These are phyloP conservation scores for Acridotheres tristis DNA, from an alignment of 2,797 vertebrate species.

Conservation along the genomic window DNA sequence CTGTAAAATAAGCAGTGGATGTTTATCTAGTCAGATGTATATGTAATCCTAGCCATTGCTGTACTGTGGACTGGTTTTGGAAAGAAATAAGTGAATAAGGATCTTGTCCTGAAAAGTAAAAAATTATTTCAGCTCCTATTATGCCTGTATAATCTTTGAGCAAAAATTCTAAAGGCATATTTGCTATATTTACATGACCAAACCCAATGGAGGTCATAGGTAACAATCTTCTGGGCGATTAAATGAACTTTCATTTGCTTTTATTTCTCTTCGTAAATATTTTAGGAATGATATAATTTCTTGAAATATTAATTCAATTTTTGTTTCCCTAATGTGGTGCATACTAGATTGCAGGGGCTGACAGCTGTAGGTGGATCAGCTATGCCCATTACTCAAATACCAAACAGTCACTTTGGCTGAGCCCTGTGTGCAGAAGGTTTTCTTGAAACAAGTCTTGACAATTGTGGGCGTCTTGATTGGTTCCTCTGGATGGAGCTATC, in stretches of 20 bases:
- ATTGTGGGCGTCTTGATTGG: constrained; percentile 79
- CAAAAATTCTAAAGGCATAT: neutral
- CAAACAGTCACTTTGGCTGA: constrained; percentile 84
- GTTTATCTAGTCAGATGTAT: constrained; percentile 35
- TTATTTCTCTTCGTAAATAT: neutral
- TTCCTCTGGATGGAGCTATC: constrained; percentile 81
- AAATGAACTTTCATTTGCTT: neutral
- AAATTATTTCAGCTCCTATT: neutral
- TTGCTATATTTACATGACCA: neutral
- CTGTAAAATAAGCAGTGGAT: constrained; percentile 25
- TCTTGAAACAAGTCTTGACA: constrained; percentile 83
- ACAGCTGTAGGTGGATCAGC: constrained; percentile 83
- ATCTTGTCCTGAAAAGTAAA: neutral
- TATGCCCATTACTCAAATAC: constrained; percentile 82
- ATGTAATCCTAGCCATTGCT: neutral
- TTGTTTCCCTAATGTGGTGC: neutral
- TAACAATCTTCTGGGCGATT: neutral
- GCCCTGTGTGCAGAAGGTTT: constrained; percentile 83
- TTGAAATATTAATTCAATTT: neutral
- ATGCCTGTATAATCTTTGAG: neutral
- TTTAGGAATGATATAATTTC: neutral
- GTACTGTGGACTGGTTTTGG: neutral
- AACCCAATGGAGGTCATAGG: neutral
- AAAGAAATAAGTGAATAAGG: neutral
- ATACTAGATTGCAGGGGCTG: constrained; percentile 69